A percentile compares a stretch with the other conserved stretches of the same genome.
These are phyloP conservation scores for Napeogenes inachia DNA, from an alignment of 2,888 invertebrate genomes.

Conservation along the genomic window DNA sequence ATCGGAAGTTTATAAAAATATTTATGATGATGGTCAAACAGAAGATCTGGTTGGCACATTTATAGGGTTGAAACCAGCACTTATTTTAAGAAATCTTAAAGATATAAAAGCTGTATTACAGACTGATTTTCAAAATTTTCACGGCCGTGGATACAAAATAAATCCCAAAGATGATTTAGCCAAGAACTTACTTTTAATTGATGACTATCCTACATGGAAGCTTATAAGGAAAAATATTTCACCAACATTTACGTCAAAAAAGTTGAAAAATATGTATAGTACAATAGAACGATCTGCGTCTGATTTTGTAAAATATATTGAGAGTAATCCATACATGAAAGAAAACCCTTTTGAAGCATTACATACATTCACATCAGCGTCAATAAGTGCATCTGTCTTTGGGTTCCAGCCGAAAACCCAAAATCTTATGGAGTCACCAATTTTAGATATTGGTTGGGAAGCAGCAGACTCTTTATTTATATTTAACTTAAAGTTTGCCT, in stretches of 20 bases:
- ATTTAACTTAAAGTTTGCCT: slow-evolving; percentile 35
- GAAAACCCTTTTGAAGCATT: slow-evolving; percentile 45
- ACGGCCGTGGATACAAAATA: slow-evolving; percentile 44
- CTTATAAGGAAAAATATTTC: slow-evolving; percentile 56
- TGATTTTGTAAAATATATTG: slow-evolving; percentile 48
- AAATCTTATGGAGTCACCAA: slow-evolving; percentile 56
- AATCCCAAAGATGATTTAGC: slow-evolving; percentile 49
- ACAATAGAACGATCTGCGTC: slow-evolving; percentile 50
- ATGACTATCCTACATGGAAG: slow-evolving; percentile 55
- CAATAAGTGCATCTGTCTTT: slow-evolving; percentile 60
- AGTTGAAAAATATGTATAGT: slow-evolving; percentile 61
- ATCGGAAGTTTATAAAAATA: slow-evolving; percentile 45
- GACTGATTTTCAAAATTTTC: slow-evolving; percentile 52
- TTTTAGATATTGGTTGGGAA: slow-evolving; percentile 49
- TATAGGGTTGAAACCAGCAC: slow-evolving; percentile 40
- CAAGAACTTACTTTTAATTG: slow-evolving; percentile 51
- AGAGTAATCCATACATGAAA: slow-evolving; percentile 36
- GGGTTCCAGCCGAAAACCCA: slow-evolving; percentile 56
- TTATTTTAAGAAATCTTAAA: slow-evolving; percentile 49
- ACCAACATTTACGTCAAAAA: slow-evolving; percentile 56
- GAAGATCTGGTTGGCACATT: slow-evolving; percentile 44
- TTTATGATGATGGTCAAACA: slow-evolving; percentile 44
- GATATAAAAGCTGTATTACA: slow-evolving; percentile 51
- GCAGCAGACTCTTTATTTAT: slow-evolving; percentile 36
- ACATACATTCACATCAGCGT: slow-evolving; percentile 51